Conservation (phyloP, 2,797 vertebrate genomes). For the Iguana delicatissima region DNA sequence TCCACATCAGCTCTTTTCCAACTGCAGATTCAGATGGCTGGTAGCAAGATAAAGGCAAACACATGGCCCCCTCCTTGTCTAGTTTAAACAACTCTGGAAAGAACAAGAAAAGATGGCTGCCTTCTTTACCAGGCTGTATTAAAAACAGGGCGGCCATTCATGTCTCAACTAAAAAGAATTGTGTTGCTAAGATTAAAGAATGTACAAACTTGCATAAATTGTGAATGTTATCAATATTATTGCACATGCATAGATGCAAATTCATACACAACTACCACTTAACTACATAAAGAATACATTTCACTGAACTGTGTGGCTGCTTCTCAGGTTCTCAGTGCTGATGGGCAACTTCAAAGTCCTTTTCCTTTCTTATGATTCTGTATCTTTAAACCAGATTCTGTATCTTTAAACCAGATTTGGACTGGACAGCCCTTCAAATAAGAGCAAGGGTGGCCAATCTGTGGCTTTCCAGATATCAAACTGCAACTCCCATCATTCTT, state of each 20-base stretch:
- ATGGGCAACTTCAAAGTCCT: background rate
- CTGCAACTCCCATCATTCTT: too few relatives aligned
- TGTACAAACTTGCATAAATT: background rate
- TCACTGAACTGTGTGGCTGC: background rate
- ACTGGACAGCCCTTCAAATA: background rate
- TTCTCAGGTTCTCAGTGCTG: background rate
- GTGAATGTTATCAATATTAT: background rate
- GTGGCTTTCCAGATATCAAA: background rate
- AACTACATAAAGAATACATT: background rate
- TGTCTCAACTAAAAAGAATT: background rate
- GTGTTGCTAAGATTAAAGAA: background rate
- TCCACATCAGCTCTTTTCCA: background rate
- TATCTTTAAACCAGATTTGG: background rate
- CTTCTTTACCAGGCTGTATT: background rate
- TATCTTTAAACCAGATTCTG: background rate
- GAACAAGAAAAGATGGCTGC: too few relatives aligned
- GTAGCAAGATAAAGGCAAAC: background rate
- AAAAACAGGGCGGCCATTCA: background rate
- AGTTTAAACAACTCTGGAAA: background rate
- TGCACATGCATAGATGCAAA: background rate
- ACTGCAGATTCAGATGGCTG: background rate
- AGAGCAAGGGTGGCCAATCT: background rate
- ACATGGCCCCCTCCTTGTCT: background rate
- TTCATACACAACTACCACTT: background rate
- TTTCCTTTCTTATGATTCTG: background rate